Percentiles rank a stretch among this genome's conserved stretches.
phyloP scores from a whole-genome alignment of 2,113 vertebrate species.

The Boleophthalmus pectinirostris region DNA sequence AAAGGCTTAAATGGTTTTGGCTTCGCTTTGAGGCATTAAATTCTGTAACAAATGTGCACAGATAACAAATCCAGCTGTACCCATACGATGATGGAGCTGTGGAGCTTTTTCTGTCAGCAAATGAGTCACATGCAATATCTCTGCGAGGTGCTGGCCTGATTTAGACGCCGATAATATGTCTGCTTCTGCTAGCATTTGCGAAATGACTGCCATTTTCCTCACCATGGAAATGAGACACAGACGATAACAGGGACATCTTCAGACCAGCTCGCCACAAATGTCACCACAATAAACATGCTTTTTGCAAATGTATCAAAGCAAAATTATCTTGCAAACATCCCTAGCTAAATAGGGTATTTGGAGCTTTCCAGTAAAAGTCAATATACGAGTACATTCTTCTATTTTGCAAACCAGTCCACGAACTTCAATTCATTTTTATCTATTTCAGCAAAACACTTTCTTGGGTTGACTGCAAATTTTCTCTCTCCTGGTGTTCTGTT shows the following conservation, averaged over 20 bases:
- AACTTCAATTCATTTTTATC: background rate
- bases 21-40: constrained; percentile 22
- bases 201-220: constrained; percentile 39
- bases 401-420: background rate
- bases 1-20: constrained; percentile 21
- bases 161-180: constrained; percentile 27
- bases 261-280: constrained; percentile 16
- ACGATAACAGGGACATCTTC: constrained; percentile 17
- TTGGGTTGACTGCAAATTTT: background rate
- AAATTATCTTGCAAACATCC: background rate
- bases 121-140: constrained; percentile 38
- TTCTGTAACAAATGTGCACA: constrained; percentile 32
- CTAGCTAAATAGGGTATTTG: background rate
- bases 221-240: constrained; percentile 27
- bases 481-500: background rate
- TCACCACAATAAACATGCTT: background rate
- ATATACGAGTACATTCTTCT: background rate
- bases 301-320: background rate
- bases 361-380: background rate
- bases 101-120: constrained; percentile 19
- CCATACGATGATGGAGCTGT: constrained; percentile 22
- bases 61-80: constrained; percentile 19
- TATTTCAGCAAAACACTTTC: background rate
- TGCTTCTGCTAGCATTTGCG: constrained; percentile 25
- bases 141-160: constrained; percentile 35